These are phyloP conservation scores for Parazoanthus darwini DNA, from an alignment of 92 coral and sea anemone species.

Conservation along the genomic window DNA sequence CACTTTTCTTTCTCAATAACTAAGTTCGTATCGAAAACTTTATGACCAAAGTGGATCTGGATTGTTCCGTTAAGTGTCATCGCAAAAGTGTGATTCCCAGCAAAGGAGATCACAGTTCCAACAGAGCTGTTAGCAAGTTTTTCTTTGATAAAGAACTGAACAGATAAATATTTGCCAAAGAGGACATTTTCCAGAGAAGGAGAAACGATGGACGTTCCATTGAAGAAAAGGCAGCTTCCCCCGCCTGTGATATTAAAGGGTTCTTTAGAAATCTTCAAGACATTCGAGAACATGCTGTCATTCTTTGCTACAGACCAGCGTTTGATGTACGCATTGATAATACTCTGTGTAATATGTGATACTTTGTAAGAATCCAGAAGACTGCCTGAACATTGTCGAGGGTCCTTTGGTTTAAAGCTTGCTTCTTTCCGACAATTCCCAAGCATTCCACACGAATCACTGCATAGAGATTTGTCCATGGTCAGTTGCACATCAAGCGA, in stretches of 20 bases:
- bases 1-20: conserved; percentile 47
- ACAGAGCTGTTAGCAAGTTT: conserved; percentile 28
- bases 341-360: conserved; percentile 43
- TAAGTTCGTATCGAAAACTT: conserved; percentile 43
- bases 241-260: conserved; percentile 47
- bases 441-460: conserved; percentile 65
- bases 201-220: conserved; percentile 50
- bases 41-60: conserved; percentile 46
- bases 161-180: conserved; percentile 44
- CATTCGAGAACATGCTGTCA: conserved; percentile 52
- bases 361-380: conserved; percentile 40
- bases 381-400: conserved; percentile 37
- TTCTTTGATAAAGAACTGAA: conserved; percentile 61
- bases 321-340: conserved; percentile 45
- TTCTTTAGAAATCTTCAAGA: conserved; percentile 58
- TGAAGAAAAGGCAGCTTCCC: conserved; percentile 63
- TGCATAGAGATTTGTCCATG: conserved; percentile 63
- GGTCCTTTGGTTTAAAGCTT: neutral
- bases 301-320: conserved; percentile 56
- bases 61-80: conserved; percentile 54
- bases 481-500: conserved; percentile 55
- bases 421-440: conserved; percentile 45
- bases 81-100: conserved; percentile 55
- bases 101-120: conserved; percentile 59
- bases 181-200: conserved; percentile 48